Evolutionary conservation across 1,140 invertebrate genomes (phyloP).

Genomic region (Aphelinus atriplicis): DNA sequence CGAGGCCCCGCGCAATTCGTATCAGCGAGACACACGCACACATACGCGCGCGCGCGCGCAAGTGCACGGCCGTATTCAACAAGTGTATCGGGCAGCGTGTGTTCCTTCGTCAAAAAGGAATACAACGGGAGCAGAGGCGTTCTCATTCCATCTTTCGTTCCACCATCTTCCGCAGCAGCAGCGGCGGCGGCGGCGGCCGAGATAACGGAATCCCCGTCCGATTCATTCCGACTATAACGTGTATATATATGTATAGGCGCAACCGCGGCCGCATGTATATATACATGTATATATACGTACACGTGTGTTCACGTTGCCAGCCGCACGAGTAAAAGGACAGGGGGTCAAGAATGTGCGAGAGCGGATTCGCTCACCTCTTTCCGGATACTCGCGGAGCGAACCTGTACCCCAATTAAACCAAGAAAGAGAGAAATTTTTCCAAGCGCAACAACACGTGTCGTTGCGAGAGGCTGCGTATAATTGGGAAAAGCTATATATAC

Average conservation of each 20-base stretch:
- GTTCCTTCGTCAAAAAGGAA: not conserved
- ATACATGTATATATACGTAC: not conserved
- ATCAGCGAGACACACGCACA: not conserved
- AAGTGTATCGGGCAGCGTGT: too few relatives aligned
- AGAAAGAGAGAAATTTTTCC: too few relatives aligned
- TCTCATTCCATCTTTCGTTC: conserved; percentile 43
- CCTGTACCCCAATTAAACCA: too few relatives aligned
- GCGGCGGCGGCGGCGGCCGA: conserved; percentile 35
- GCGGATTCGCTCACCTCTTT: not conserved
- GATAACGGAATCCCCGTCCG: conserved; percentile 49
- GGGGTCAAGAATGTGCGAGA: conserved; percentile 38
- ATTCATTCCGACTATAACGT: conserved; percentile 6
- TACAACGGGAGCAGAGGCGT: conserved; percentile 6
- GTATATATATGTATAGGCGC: not conserved
- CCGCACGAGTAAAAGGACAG: conserved; percentile 35
- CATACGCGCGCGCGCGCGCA: not conserved
- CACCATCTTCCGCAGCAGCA: conserved; percentile 34
- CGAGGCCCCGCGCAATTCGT: too few relatives aligned
- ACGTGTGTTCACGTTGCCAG: not conserved
- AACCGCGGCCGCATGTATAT: not conserved
- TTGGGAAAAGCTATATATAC: too few relatives aligned
- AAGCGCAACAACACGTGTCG: too few relatives aligned
- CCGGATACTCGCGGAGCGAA: not conserved
- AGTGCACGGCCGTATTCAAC: not conserved
- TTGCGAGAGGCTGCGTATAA: too few relatives aligned